Percentiles rank a stretch among this genome's conserved stretches.
Evolutionary conservation across 2,797 vertebrate species (phyloP).

Genomic region (Melanotaenia nigrans): DNA sequence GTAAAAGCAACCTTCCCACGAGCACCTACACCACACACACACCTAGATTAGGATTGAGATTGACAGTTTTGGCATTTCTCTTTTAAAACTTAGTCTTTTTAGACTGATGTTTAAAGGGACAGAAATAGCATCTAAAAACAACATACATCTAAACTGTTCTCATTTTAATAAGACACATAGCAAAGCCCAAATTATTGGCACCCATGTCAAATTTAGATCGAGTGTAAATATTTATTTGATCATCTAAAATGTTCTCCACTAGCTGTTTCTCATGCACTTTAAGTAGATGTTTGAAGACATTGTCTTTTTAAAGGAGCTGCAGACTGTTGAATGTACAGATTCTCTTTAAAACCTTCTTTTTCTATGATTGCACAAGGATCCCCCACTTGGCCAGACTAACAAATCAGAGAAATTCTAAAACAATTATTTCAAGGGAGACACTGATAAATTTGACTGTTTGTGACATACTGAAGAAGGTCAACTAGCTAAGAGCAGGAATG

Average conservation of each 20-base stretch:
- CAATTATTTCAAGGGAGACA: neutral
- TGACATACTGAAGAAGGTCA: too few species aligned
- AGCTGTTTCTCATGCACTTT: neutral
- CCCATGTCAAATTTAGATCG: neutral
- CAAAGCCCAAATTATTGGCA: neutral
- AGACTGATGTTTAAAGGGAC: neutral
- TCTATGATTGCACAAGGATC: too few species aligned
- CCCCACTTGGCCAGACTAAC: too few species aligned
- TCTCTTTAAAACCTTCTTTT: too few species aligned
- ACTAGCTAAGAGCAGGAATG: too few species aligned
- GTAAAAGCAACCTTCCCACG: conserved; percentile 65
- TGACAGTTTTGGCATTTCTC: neutral
- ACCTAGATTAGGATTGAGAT: neutral
- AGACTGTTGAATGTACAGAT: neutral
- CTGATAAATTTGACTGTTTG: too few species aligned
- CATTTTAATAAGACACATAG: neutral
- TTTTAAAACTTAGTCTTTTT: too few species aligned
- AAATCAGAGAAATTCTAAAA: neutral
- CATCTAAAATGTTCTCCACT: neutral
- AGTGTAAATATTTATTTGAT: neutral
- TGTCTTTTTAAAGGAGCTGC: neutral
- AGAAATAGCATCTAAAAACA: too few species aligned
- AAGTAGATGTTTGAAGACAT: too few species aligned
- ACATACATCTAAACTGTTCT: neutral
- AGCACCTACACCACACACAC: neutral